phyloP scores from a whole-genome alignment of 2,888 invertebrate genomes.

The Acholoe squamosa region DNA sequence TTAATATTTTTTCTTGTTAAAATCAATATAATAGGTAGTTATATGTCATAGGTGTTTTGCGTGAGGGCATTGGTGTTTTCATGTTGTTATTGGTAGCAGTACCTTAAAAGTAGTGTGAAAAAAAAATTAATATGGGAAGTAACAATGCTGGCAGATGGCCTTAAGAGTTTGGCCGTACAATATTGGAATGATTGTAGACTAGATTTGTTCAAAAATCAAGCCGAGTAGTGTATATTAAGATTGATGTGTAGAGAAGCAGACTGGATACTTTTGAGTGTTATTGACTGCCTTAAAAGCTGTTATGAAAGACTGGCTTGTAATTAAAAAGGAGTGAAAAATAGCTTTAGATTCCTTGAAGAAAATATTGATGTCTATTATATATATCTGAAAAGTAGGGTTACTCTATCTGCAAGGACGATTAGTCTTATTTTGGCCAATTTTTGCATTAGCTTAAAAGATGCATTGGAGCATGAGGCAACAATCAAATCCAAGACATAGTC shows the following conservation, averaged over 20 bases:
- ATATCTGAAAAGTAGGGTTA: no score
- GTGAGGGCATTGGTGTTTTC: not conserved
- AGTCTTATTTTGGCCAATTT: not conserved
- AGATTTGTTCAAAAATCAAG: no score
- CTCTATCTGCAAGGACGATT: not conserved
- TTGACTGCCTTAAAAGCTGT: not conserved
- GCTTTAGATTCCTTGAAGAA: no score
- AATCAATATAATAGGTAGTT: not conserved
- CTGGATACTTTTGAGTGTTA: no score
- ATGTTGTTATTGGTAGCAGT: not conserved
- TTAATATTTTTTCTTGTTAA: not conserved
- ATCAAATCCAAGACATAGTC: not conserved
- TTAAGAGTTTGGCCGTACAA: no score
- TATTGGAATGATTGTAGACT: no score
- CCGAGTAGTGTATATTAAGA: no score
- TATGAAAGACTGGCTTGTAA: not conserved
- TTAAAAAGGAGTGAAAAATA: not conserved
- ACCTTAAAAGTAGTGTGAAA: not conserved
- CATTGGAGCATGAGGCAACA: not conserved
- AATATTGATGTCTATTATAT: no score
- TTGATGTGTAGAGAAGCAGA: no score
- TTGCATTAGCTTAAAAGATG: conserved; percentile 30
- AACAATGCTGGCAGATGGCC: no score
- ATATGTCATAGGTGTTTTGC: not conserved
- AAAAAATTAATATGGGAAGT: not conserved